Percentiles rank a stretch among this genome's conserved stretches.
phyloP scores from a whole-genome alignment of 2,797 vertebrate species.

The Cheracebus regulus region DNA sequence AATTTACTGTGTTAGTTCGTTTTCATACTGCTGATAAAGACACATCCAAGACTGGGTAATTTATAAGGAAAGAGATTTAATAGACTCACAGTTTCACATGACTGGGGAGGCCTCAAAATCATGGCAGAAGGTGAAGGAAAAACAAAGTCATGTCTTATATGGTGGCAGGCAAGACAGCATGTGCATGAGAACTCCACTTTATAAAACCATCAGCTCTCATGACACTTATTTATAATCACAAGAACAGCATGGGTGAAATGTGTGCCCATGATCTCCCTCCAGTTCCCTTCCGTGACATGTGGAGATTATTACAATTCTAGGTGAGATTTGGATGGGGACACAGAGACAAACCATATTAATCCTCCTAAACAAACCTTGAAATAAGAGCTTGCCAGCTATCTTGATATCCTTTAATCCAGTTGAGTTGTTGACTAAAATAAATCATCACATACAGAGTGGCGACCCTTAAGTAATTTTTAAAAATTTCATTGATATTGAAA shows the following conservation, averaged over 20 bases:
- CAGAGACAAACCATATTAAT: background rate
- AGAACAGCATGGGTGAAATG: background rate
- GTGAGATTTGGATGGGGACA: background rate
- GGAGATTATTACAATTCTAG: background rate
- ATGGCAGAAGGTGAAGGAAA: too few relatives aligned
- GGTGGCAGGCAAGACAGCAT: background rate
- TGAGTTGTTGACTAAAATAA: background rate
- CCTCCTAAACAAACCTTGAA: background rate
- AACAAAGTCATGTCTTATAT: too few relatives aligned
- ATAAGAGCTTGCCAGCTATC: too few relatives aligned
- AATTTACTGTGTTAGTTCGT: too few relatives aligned
- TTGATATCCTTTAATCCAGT: background rate
- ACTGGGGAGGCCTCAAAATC: too few relatives aligned
- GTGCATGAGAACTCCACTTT: background rate
- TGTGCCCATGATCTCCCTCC: background rate
- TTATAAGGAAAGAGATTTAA: too few relatives aligned
- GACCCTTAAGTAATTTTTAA: background rate
- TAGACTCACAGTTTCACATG: too few relatives aligned
- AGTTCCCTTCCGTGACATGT: background rate
- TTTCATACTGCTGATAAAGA: too few relatives aligned
- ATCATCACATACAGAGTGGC: background rate
- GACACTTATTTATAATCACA: background rate
- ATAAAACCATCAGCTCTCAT: background rate
- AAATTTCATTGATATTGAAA: conserved; percentile 32
- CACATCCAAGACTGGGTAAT: too few relatives aligned